Evolutionary conservation across 2,888 invertebrate species (phyloP).

Genomic region (Tetanocera ferruginea): DNA sequence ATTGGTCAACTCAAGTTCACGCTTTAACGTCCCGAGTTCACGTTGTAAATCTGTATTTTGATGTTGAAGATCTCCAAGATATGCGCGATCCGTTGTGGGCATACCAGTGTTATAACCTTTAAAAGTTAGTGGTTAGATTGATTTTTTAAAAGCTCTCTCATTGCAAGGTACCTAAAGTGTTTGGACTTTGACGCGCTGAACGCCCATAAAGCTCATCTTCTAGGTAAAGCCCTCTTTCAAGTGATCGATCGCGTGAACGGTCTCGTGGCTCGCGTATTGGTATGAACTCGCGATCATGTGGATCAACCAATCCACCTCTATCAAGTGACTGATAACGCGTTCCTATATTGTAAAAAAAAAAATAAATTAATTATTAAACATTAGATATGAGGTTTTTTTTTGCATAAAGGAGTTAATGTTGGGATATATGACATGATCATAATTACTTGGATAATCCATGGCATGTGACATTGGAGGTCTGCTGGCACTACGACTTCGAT

Average conservation of each 20-base stretch:
- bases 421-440: not conserved
- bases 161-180: conserved; percentile 70
- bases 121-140: not conserved
- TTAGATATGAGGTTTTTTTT: not conserved
- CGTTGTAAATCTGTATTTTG: conserved; percentile 96
- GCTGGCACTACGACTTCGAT: conserved; percentile 85
- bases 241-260: conserved; percentile 76
- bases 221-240: conserved; percentile 79
- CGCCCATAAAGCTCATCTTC: conserved; percentile 80
- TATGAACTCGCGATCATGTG: conserved; percentile 87
- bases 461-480: conserved; percentile 76
- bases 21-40: conserved; percentile 91
- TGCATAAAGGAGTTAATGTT: not conserved
- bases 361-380: not conserved
- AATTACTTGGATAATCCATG: conserved; percentile 74
- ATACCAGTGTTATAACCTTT: conserved; percentile 65
- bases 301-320: conserved; percentile 79
- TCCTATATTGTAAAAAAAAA: conserved; percentile 30
- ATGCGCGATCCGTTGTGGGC: conserved; percentile 74
- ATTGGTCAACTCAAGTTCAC: conserved; percentile 94
- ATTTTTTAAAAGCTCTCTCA: not conserved
- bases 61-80: conserved; percentile 89
- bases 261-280: conserved; percentile 84
- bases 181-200: conserved; percentile 80
- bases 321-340: conserved; percentile 79